Evolutionary conservation across 2,797 vertebrate species (phyloP).

Genomic region (Neosilurus mollespiculum): DNA sequence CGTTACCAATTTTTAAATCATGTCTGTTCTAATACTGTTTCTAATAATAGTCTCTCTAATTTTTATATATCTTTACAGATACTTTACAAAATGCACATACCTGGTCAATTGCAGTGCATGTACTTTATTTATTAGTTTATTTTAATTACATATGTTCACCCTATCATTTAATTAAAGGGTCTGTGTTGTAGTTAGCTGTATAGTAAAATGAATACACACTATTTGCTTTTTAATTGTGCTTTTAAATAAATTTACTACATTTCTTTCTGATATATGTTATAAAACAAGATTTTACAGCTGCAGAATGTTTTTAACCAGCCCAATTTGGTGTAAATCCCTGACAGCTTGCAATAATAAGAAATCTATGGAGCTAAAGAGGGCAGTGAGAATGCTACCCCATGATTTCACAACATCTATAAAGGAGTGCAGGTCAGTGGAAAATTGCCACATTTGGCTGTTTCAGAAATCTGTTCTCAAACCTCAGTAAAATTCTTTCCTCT

Average conservation of each 20-base stretch:
- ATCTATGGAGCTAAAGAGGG: background rate
- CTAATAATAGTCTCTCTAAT: background rate
- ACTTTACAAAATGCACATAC: no score
- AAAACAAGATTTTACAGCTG: constrained; percentile 7
- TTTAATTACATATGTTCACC: background rate
- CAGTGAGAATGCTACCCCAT: background rate
- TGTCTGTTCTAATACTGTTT: background rate
- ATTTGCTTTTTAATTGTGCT: background rate
- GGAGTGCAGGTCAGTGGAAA: no score
- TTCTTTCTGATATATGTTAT: background rate
- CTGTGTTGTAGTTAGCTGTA: background rate
- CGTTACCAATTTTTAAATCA: no score
- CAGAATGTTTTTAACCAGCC: background rate
- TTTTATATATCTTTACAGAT: no score
- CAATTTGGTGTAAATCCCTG: background rate
- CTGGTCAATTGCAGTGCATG: no score
- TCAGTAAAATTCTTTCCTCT: background rate
- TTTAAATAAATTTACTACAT: background rate
- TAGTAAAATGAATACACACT: background rate
- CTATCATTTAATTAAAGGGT: background rate
- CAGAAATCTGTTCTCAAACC: background rate
- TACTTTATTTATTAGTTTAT: no score
- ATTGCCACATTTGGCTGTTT: background rate
- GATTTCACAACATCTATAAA: background rate
- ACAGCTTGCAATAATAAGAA: background rate